Evolutionary conservation across 2,113 vertebrate genomes (phyloP).

Genomic region (Maccullochella peelii): DNA sequence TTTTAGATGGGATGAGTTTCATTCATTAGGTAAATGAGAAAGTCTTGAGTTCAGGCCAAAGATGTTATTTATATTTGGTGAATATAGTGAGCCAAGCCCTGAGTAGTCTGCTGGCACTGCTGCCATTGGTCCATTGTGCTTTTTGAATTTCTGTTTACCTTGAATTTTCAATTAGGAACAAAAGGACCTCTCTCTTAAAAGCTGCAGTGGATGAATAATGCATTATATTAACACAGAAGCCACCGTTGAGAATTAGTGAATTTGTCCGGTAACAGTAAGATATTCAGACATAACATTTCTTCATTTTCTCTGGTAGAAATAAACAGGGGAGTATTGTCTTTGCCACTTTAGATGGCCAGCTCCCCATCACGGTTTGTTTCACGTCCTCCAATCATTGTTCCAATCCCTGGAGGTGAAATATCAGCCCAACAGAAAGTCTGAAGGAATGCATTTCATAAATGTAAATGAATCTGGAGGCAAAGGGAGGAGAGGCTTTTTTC

Average conservation of each 20-base stretch:
- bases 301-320: constrained; percentile 9
- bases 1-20: constrained; percentile 49
- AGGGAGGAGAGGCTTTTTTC: neutral
- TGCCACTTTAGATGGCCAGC: constrained; percentile 8
- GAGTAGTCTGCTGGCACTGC: constrained; percentile 80
- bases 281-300: constrained; percentile 33
- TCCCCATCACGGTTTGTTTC: constrained; percentile 20
- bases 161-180: constrained; percentile 61
- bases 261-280: constrained; percentile 15
- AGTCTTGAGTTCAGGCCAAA: constrained; percentile 70
- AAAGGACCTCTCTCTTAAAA: constrained; percentile 49
- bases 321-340: constrained; percentile 3
- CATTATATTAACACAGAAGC: constrained; percentile 55
- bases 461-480: constrained; percentile 27
- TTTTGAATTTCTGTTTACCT: constrained; percentile 58
- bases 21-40: constrained; percentile 80
- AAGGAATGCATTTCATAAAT: constrained; percentile 47
- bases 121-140: constrained; percentile 35
- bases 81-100: constrained; percentile 65
- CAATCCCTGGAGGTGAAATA: constrained; percentile 17
- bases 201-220: constrained; percentile 64
- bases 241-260: constrained; percentile 47
- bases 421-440: constrained; percentile 21
- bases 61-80: constrained; percentile 61
- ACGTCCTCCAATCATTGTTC: constrained; percentile 14